These are phyloP conservation scores for Ambastaia sidthimunki DNA, from an alignment of 2,797 vertebrate genomes.

Conservation along the genomic window DNA sequence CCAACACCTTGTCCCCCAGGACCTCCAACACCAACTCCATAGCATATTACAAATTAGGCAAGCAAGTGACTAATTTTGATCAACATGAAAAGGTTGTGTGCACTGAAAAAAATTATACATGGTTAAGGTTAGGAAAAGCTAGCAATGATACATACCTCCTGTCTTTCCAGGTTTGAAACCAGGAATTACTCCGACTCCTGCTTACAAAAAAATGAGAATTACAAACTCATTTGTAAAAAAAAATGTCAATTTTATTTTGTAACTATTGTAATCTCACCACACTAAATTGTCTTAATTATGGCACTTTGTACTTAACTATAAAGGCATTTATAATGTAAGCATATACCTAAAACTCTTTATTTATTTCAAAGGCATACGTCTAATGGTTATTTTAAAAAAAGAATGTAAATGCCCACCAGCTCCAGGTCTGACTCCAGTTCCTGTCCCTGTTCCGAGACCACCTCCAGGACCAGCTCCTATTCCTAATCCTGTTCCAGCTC, in stretches of 20 bases:
- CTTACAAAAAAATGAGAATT: conserved; percentile 2
- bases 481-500: conserved; percentile 51
- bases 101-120: too few species aligned
- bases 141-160: conserved; percentile 45
- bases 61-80: too few species aligned
- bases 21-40: conserved; percentile 37
- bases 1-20: conserved; percentile 40
- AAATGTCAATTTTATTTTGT: too few species aligned
- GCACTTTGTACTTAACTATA: background rate
- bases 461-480: conserved; percentile 50
- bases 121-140: background rate
- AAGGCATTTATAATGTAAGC: background rate
- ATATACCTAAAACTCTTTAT: background rate
- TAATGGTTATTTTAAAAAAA: conserved; percentile 8
- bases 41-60: conserved; percentile 53
- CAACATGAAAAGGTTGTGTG: too few species aligned
- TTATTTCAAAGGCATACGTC: background rate
- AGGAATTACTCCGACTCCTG: conserved; percentile 49
- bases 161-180: conserved; percentile 53
- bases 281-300: background rate
- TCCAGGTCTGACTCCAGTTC: conserved; percentile 67
- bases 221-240: too few species aligned
- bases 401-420: conserved; percentile 62
- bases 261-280: background rate
- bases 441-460: conserved; percentile 60